Evolutionary conservation across 2,888 invertebrate genomes (phyloP).

Genomic region (Heliconius erato): DNA sequence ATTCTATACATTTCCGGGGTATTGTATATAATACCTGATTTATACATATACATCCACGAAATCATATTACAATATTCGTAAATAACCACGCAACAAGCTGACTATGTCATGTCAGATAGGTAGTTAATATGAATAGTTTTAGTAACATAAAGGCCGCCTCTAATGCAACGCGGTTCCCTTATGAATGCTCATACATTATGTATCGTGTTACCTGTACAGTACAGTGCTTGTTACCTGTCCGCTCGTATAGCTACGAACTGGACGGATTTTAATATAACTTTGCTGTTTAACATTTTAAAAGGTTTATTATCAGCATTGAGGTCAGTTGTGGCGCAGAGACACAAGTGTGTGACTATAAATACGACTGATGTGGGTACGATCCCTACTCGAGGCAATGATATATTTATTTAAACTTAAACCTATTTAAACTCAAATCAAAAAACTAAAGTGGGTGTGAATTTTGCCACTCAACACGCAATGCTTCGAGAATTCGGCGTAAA

Average conservation of each 20-base stretch:
- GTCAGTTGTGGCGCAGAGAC: too few relatives aligned
- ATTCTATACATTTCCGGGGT: too few relatives aligned
- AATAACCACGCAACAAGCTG: neutral
- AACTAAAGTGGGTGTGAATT: too few relatives aligned
- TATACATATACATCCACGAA: too few relatives aligned
- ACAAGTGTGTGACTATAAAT: too few relatives aligned
- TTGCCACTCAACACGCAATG: too few relatives aligned
- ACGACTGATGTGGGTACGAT: too few relatives aligned
- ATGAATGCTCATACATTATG: slow-evolving; percentile 24
- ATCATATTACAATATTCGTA: neutral
- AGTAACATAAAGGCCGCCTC: neutral
- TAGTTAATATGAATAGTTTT: slow-evolving; percentile 16
- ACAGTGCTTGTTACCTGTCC: neutral
- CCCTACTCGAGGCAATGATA: too few relatives aligned
- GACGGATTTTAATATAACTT: slow-evolving; percentile 23
- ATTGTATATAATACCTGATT: too few relatives aligned
- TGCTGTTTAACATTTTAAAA: slow-evolving; percentile 1
- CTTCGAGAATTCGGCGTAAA: too few relatives aligned
- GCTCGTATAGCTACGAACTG: neutral
- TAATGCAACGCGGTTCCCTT: slow-evolving; percentile 13
- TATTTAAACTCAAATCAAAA: too few relatives aligned
- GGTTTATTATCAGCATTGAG: neutral
- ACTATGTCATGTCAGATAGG: neutral
- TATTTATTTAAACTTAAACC: too few relatives aligned
- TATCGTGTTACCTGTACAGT: neutral